A percentile compares a stretch with the other conserved stretches of the same genome.
phyloP scores from a whole-genome alignment of 2,113 vertebrate genomes.

The Furnarius figulus region DNA sequence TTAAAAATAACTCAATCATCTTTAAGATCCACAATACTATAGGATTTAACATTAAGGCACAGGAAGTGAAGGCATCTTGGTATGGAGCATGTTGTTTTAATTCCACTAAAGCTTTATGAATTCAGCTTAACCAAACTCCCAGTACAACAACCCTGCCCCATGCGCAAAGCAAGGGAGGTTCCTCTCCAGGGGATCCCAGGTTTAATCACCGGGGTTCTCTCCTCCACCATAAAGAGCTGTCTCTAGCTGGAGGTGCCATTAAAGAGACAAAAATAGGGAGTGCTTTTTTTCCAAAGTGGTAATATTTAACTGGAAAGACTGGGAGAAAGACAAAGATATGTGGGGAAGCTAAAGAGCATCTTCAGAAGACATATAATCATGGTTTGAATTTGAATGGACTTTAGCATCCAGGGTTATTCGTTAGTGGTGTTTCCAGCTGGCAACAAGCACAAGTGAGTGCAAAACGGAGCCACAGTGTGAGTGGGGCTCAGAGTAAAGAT shows the following conservation, averaged over 20 bases:
- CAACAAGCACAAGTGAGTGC: constrained; percentile 45
- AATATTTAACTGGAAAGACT: background rate
- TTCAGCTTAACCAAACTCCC: constrained; percentile 3
- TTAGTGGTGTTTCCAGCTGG: constrained; percentile 51
- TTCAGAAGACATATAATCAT: constrained; percentile 21
- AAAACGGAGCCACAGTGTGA: constrained; percentile 23
- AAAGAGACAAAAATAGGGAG: background rate
- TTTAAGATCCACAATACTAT: constrained; percentile 74
- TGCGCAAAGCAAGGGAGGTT: background rate
- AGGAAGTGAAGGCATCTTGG: constrained; percentile 74
- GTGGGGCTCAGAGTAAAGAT: constrained; percentile 36
- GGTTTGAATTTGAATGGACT: constrained; percentile 60
- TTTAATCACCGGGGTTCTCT: background rate
- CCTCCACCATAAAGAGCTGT: background rate
- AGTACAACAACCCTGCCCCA: background rate
- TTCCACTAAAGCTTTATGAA: constrained; percentile 50
- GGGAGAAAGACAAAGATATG: background rate
- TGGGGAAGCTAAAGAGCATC: background rate
- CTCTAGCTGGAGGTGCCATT: background rate
- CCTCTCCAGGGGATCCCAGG: background rate
- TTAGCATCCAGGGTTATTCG: constrained; percentile 56
- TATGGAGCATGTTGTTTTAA: constrained; percentile 61
- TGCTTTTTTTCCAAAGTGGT: background rate
- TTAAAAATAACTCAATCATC: constrained; percentile 86
- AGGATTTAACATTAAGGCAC: constrained; percentile 75